phyloP scores from a whole-genome alignment of 1,140 invertebrate genomes.

The Halictus rubicundus region DNA sequence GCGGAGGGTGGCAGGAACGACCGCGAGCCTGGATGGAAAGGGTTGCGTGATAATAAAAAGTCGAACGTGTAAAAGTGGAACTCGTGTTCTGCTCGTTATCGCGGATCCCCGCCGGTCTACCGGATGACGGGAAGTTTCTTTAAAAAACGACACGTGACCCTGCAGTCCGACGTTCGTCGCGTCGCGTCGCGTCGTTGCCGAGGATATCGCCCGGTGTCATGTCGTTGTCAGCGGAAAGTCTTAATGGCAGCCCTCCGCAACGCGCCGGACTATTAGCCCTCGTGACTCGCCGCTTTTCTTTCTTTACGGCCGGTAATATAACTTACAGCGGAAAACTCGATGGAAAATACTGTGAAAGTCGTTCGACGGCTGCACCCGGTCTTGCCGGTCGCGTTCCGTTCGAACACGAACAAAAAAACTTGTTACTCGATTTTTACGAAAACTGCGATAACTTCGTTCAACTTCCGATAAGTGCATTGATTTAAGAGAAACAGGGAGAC shows the following conservation, averaged over 20 bases:
- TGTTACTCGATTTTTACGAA: no score
- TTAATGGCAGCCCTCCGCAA: not conserved
- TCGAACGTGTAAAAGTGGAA: not conserved
- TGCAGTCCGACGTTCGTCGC: not conserved
- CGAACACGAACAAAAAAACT: not conserved
- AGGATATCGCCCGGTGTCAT: not conserved
- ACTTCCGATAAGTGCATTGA: no score
- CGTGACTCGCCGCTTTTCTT: not conserved
- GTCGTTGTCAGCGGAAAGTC: constrained; percentile 1
- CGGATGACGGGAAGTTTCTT: constrained; percentile 1
- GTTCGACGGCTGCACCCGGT: not conserved
- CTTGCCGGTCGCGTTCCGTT: not conserved
- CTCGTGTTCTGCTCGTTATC: not conserved
- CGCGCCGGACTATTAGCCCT: not conserved
- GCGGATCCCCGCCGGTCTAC: not conserved
- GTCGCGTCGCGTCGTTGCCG: not conserved
- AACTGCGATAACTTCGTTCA: no score
- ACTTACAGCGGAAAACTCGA: not conserved
- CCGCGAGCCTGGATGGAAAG: not conserved
- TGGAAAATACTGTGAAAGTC: not conserved
- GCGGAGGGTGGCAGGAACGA: not conserved
- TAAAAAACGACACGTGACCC: not conserved
- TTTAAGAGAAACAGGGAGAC: no score
- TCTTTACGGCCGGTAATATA: not conserved
- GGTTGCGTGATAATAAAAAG: constrained; percentile 1